Percentiles rank a stretch among this genome's conserved stretches.
Conservation (phyloP, 2,797 vertebrate species). For the Pelobates cultripes region DNA sequence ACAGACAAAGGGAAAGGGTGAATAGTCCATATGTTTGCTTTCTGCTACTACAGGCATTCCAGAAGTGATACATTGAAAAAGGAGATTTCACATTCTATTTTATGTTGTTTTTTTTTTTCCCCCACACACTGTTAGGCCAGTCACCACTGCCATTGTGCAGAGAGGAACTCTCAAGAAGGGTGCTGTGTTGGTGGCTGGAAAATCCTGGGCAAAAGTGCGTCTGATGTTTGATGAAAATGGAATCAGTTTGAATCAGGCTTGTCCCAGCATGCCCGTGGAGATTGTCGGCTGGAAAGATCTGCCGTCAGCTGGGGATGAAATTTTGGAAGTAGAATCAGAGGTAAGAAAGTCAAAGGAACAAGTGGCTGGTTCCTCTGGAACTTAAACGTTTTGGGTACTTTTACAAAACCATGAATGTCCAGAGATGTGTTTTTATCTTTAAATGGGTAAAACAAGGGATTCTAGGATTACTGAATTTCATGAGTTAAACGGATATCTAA, state of each 20-base stretch:
- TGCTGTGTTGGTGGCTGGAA: constrained; percentile 86
- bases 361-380: no score
- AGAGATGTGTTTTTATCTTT: no score
- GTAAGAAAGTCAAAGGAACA: constrained; percentile 63
- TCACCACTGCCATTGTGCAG: constrained; percentile 88
- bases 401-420: no score
- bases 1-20: constrained; percentile 91
- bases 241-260: constrained; percentile 69
- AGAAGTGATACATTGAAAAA: neutral
- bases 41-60: neutral
- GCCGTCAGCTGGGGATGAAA: constrained; percentile 87
- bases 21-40: constrained; percentile 28
- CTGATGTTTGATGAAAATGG: constrained; percentile 89
- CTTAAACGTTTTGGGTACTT: no score
- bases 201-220: constrained; percentile 90
- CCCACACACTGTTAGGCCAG: constrained; percentile 71
- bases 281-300: constrained; percentile 92
- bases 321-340: constrained; percentile 95
- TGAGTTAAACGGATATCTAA: no score
- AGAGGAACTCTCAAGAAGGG: constrained; percentile 86
- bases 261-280: constrained; percentile 83
- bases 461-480: no score
- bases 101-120: constrained; percentile 18
- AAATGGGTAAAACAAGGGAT: no score
- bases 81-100: neutral